phyloP scores from a whole-genome alignment of 2,113 vertebrate species.

The Castor canadensis region DNA sequence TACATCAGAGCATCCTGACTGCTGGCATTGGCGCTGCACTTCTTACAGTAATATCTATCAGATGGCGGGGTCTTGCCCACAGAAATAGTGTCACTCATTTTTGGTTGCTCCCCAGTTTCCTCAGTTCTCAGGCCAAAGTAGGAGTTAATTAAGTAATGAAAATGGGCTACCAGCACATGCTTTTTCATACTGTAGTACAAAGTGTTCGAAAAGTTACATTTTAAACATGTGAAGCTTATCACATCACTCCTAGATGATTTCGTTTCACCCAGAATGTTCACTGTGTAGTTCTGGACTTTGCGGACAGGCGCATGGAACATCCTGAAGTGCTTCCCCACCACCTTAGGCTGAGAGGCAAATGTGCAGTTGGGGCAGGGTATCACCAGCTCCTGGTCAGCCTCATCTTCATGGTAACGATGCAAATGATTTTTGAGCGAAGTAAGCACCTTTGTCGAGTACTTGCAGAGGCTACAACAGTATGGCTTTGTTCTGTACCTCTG shows the following conservation, averaged over 20 bases:
- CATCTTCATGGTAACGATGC: conserved; percentile 89
- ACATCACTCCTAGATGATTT: conserved; percentile 80
- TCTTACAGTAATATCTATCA: conserved; percentile 92
- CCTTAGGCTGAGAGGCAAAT: conserved; percentile 86
- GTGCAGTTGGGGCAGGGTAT: conserved; percentile 88
- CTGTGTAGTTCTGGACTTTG: conserved; percentile 81
- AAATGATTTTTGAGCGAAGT: conserved; percentile 89
- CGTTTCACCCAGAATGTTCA: conserved; percentile 82
- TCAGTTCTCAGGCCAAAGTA: conserved; percentile 88
- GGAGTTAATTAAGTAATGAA: conserved; percentile 82
- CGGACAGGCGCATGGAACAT: conserved; percentile 87
- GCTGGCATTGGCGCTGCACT: conserved; percentile 89
- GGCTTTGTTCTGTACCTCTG: conserved; percentile 91
- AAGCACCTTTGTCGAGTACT: conserved; percentile 88
- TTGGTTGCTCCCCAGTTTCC: conserved; percentile 46
- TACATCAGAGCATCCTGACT: conserved; percentile 93
- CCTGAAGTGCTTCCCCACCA: conserved; percentile 87
- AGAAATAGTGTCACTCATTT: not conserved
- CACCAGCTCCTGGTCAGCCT: conserved; percentile 88
- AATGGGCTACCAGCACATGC: conserved; percentile 90
- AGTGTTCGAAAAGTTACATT: conserved; percentile 89
- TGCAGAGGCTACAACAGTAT: conserved; percentile 91
- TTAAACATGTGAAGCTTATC: conserved; percentile 88
- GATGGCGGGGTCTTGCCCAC: conserved; percentile 59
- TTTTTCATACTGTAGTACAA: conserved; percentile 93